Percentiles rank a stretch among this genome's conserved stretches.
phyloP scores from a whole-genome alignment of 1,140 invertebrate species.

The Cheumatopsyche charites region DNA sequence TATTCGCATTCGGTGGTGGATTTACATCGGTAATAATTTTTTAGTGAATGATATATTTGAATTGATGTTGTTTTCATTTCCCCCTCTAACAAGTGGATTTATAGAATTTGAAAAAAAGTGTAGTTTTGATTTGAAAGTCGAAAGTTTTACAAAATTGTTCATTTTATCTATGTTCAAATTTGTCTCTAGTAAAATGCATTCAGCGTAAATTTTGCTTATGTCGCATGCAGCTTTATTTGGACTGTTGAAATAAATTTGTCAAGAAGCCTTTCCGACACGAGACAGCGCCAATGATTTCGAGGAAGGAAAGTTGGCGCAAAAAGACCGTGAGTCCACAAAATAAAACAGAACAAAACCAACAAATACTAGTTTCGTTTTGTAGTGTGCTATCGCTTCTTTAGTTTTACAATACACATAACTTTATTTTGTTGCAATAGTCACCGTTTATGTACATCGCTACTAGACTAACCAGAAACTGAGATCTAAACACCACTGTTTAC shows the following conservation, averaged over 20 bases:
- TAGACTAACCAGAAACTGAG: too few species aligned
- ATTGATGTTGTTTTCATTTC: neutral
- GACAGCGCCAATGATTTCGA: slow-evolving; percentile 52
- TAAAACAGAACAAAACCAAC: too few species aligned
- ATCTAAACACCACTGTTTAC: too few species aligned
- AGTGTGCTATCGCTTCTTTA: too few species aligned
- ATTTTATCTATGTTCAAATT: neutral
- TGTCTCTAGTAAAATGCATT: slow-evolving; percentile 3
- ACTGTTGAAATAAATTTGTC: slow-evolving; percentile 31
- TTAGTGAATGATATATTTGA: neutral
- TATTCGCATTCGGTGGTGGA: neutral
- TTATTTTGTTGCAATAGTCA: too few species aligned
- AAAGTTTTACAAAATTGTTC: too few species aligned
- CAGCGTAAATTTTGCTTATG: slow-evolving; percentile 11
- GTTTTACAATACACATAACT: too few species aligned
- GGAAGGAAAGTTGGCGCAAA: slow-evolving; percentile 55
- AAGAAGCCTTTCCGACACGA: slow-evolving; percentile 10
- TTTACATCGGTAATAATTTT: neutral
- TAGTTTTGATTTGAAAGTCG: too few species aligned
- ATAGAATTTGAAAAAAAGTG: too few species aligned
- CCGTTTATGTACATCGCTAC: too few species aligned
- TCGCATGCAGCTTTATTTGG: slow-evolving; percentile 23
- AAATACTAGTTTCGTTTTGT: too few species aligned
- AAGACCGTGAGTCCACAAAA: slow-evolving; percentile 53
- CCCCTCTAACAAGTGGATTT: neutral